Percentiles rank a stretch among this genome's conserved stretches.
phyloP scores from a whole-genome alignment of 2,113 vertebrate genomes.

The Macquaria ambigua region DNA sequence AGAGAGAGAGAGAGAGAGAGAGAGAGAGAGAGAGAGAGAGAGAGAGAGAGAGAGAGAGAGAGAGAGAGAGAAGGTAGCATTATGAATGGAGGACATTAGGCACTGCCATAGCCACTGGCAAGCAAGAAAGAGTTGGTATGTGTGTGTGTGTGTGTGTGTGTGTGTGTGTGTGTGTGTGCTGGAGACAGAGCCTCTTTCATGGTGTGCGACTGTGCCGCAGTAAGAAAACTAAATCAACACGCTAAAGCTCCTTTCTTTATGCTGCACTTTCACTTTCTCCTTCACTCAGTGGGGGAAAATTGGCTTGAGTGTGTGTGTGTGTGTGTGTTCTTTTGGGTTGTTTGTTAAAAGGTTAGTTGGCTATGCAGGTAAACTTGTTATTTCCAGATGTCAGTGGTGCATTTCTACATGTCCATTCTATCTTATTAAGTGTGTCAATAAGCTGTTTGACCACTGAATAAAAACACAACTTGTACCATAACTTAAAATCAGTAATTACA shows the following conservation, averaged over 20 bases:
- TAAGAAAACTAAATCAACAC: conserved; percentile 52
- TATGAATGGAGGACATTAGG: conserved; percentile 78
- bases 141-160: conserved; percentile 30
- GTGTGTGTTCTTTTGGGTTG: background rate
- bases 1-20: background rate
- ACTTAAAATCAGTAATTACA: background rate
- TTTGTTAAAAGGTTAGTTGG: background rate
- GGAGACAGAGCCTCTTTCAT: conserved; percentile 13
- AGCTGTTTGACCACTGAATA: background rate
- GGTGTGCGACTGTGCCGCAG: conserved; percentile 22
- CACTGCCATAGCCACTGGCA: conserved; percentile 56
- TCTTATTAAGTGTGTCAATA: background rate
- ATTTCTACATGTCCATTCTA: too few relatives aligned
- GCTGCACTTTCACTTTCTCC: conserved; percentile 3
- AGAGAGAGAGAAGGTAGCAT: background rate
- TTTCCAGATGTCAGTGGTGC: too few relatives aligned
- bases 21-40: background rate
- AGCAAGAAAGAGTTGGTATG: conserved; percentile 22
- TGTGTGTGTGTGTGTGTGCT: background rate
- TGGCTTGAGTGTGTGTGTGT: background rate
- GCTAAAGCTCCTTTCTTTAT: conserved; percentile 17
- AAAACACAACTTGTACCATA: too few relatives aligned
- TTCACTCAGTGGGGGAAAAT: conserved; percentile 5
- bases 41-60: background rate
- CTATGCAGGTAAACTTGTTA: too few relatives aligned